Evolutionary conservation across 2,888 invertebrate genomes (phyloP).

Genomic region (Poecilus cupreus): DNA sequence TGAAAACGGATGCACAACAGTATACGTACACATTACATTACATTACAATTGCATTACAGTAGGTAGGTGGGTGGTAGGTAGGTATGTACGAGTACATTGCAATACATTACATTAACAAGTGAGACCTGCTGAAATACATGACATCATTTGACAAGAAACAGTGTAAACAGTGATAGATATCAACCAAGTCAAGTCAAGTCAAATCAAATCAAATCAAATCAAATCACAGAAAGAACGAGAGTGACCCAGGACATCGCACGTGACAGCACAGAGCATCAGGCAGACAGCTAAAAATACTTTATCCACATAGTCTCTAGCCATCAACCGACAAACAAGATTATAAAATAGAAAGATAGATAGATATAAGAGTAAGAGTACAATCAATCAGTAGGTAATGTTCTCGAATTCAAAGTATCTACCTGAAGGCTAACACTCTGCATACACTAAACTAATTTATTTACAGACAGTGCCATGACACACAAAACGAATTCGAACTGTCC

Average conservation of each 20-base stretch:
- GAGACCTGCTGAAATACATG: slow-evolving; percentile 57
- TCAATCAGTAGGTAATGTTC: slow-evolving; percentile 30
- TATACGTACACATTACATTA: slow-evolving; percentile 57
- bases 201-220: slow-evolving; percentile 42
- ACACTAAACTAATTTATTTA: slow-evolving; percentile 57
- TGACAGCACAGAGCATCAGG: slow-evolving; percentile 59
- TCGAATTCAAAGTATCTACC: slow-evolving; percentile 52
- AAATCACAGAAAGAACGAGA: slow-evolving; percentile 57
- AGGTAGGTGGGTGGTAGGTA: slow-evolving; percentile 36
- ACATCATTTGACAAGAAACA: slow-evolving; percentile 54
- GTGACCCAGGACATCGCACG: slow-evolving; percentile 59
- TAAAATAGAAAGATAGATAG: slow-evolving; percentile 27
- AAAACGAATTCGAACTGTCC: slow-evolving; percentile 57
- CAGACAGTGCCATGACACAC: slow-evolving; percentile 60
- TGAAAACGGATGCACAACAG: slow-evolving; percentile 42
- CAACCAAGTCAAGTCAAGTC: slow-evolving; percentile 46
- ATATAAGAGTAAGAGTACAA: slow-evolving; percentile 40
- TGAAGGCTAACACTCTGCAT: slow-evolving; percentile 56
- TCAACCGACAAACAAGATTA: slow-evolving; percentile 45
- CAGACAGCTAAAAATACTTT: slow-evolving; percentile 59
- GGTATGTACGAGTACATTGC: slow-evolving; percentile 45
- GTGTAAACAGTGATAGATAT: slow-evolving; percentile 46
- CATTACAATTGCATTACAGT: slow-evolving; percentile 39
- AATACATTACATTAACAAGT: slow-evolving; percentile 44
- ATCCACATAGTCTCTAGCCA: slow-evolving; percentile 54